Conservation (phyloP, 2,113 vertebrate species). For the Grammomys dolichurus region DNA sequence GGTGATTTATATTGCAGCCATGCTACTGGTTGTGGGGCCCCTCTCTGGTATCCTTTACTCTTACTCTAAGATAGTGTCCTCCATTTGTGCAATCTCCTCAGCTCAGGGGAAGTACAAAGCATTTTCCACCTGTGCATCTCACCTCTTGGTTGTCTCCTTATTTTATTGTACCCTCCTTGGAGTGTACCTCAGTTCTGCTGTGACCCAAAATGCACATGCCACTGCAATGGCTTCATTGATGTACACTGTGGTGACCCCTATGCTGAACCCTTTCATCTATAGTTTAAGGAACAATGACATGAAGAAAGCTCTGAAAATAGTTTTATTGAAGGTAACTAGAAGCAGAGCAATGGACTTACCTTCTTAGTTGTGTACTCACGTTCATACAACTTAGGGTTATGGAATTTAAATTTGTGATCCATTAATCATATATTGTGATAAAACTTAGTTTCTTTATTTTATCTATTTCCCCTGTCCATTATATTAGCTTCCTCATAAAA, state of each 20-base stretch:
- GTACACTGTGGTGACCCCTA: neutral
- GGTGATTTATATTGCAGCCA: constrained; percentile 37
- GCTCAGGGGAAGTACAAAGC: constrained; percentile 55
- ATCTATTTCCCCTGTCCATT: neutral
- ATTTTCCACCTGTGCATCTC: constrained; percentile 65
- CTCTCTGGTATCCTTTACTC: constrained; percentile 40
- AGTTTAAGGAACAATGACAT: constrained; percentile 25
- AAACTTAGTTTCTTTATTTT: neutral
- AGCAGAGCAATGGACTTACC: neutral
- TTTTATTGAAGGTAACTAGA: neutral
- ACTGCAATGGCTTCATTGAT: neutral
- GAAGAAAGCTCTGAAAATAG: neutral
- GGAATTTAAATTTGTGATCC: neutral
- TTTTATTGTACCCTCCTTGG: constrained; percentile 52
- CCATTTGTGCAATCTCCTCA: constrained; percentile 26
- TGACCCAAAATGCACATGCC: neutral
- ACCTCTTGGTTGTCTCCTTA: constrained; percentile 54
- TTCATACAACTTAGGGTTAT: neutral
- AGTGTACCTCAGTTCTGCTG: constrained; percentile 12
- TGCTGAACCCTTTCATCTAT: constrained; percentile 25
- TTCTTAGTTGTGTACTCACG: neutral
- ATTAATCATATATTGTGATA: neutral
- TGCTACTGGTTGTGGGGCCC: neutral
- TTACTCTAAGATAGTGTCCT: constrained; percentile 42
- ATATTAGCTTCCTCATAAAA: neutral